These are phyloP conservation scores for Scaptomyza hsui DNA, from an alignment of 1,140 invertebrate genomes.

Conservation along the genomic window DNA sequence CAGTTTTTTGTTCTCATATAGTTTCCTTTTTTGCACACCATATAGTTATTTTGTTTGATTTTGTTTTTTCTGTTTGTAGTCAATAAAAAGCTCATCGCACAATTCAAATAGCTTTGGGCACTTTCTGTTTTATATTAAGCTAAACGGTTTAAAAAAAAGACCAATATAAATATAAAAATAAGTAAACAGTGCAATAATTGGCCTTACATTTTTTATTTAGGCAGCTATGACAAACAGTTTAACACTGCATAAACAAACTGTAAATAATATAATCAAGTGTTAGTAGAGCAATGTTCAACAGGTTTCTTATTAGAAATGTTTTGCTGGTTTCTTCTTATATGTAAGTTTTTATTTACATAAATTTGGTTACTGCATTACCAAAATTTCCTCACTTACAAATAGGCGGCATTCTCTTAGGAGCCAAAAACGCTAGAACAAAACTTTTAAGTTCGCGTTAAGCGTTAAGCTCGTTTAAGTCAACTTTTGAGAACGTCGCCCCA, in stretches of 20 bases:
- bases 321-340: no score
- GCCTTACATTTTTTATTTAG: constrained; percentile 19
- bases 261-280: no score
- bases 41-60: neutral
- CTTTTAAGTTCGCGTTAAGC: no score
- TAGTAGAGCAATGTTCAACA: no score
- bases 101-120: constrained; percentile 61
- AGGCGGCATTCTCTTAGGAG: no score
- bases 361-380: no score
- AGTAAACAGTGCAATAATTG: constrained; percentile 27
- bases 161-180: neutral
- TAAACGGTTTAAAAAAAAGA: constrained; percentile 33
- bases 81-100: constrained; percentile 19
- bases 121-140: constrained; percentile 39
- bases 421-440: no score
- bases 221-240: constrained; percentile 1
- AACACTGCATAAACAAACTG: neutral
- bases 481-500: no score
- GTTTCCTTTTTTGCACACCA: neutral
- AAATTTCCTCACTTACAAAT: no score
- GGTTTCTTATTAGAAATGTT: no score
- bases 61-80: constrained; percentile 9
- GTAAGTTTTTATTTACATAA: no score
- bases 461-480: no score
- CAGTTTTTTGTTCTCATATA: neutral